Evolutionary conservation across 1,140 invertebrate genomes (phyloP), one percentile per base, ranked within the genome.

Genomic region (Drosophila guanche): DNA sequence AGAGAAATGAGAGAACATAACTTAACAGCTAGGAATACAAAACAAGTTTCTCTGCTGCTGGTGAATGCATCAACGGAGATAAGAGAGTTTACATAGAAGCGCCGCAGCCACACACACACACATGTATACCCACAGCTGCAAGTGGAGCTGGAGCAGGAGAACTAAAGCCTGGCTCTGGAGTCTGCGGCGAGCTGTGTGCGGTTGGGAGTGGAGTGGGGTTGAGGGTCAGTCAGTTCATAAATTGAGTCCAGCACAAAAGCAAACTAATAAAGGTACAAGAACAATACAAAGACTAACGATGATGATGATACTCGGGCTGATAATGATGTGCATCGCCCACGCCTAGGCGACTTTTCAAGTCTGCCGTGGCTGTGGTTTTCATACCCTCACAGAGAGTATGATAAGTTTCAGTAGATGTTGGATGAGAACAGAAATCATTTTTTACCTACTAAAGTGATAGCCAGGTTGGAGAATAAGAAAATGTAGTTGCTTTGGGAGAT

Each of bases 241-340:
- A 83, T 81, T 65, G 62, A 83, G 56, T 62, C 68, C 66, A 55
- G 50, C 40, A 81, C 79, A 83, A 81, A 81, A 62, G 74, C 62
- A 68, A 83, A 78, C 79, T 78, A 81, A 83, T 83, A 81, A 73
- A 81, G 79, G 79, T 83, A 78, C 56, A 52, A 51, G 37, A 56
- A 43, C 51, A 55, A 58, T 52, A 56, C 51, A 55, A 41, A 77
- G 74, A 77, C 61, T 58, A 76, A 70, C 58, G 58, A 56, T 54
- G 62, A 59, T 76, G 54, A 60, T 59, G 68, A 62, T 50, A 67
- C 33, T 37, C 33, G 37, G 48, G 53, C 57, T 50, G 43, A 43
- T 47, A 46, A 16, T 43, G 53, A n/a, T 65, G 53, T 14, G n/a
- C 25, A 65, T 61, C 60, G 59, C 62, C 62, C 62, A 65, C 62